Base-by-base conservation (phyloP, 2,113 vertebrate species). In the Cranoglanis bouderius region DNA sequence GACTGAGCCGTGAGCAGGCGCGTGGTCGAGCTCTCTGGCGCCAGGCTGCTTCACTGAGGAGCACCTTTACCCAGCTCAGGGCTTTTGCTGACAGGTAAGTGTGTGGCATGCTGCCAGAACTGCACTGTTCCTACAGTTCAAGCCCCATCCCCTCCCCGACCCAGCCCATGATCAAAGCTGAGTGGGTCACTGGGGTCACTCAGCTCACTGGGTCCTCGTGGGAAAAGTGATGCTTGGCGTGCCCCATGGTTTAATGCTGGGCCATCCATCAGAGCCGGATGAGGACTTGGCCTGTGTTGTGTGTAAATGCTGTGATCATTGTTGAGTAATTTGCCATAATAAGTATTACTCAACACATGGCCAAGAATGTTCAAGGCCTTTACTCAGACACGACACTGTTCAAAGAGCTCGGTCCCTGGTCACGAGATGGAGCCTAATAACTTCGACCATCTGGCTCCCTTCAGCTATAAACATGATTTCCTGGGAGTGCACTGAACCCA, bases 21-120 rank as follows among this genome's bases (percentile, higher is more conserved):
- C 91, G 91, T 9, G 77, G 94, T 86, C 90, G 95, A 32, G 91
- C 88, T 0, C 92, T 98, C 85, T 96, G 96, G 95, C 95, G 94
- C 92, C 96, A 96, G 94, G 95, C 95, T 26, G 92, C 95, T 2
- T 94, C 93, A 0, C 94, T 98, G 49, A 95, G 94, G 81, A 94
- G 90, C 89, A 90, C 91, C 87, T 94, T 97, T 89, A 93, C 85
- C 0, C 95, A 97, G 82, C 92, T 97, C 49, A 92, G 93, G 46
- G 92, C 90, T 12, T 93, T 93, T 84, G 51, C 94, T 2, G 93
- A 97, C 95, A 96, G 94, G 95, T 93, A 89, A 92, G 85, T 29
- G 92, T 86, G 29, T 59, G 67, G 84, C 77, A 18, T 51, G 6
- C 77, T 35, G 87, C 88, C 88, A 89, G 40, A 61, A 65, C 57